Conservation (phyloP, 2,888 invertebrate genomes). For the Hydraecia micacea region DNA sequence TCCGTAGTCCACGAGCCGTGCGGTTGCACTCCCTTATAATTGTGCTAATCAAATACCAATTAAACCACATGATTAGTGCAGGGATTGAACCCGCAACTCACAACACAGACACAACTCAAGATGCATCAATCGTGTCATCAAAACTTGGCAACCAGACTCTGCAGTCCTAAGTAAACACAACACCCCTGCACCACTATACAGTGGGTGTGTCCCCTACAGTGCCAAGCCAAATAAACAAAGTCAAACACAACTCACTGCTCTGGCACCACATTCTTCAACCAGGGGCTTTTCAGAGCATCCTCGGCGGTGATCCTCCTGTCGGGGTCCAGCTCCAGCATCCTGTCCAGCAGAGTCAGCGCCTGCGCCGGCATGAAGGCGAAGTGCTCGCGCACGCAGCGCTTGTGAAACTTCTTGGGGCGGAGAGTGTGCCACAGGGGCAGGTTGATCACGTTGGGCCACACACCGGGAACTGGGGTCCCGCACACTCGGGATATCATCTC, state of each 20-base stretch:
- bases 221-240: constrained; percentile 70
- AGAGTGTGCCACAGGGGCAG: constrained; percentile 97
- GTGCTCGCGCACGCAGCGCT: constrained; percentile 97
- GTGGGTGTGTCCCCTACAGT: neutral
- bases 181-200: neutral
- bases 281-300: constrained; percentile 97
- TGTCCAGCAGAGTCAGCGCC: constrained; percentile 97
- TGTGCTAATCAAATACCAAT: neutral
- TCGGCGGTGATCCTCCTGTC: constrained; percentile 97
- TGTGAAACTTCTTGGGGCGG: constrained; percentile 97
- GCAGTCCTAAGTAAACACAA: neutral
- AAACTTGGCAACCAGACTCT: constrained; percentile 17
- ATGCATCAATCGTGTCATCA: neutral
- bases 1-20: neutral
- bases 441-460: constrained; percentile 98
- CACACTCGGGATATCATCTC: constrained; percentile 98
- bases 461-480: constrained; percentile 98
- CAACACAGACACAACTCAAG: neutral
- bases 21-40: neutral
- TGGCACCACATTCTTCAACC: constrained; percentile 97
- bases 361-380: constrained; percentile 97
- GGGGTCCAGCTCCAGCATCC: constrained; percentile 99
- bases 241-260: constrained; percentile 92
- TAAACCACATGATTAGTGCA: neutral
- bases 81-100: constrained; percentile 30